phyloP scores from a whole-genome alignment of 2,113 vertebrate genomes.

The Xiphophorus maculatus region DNA sequence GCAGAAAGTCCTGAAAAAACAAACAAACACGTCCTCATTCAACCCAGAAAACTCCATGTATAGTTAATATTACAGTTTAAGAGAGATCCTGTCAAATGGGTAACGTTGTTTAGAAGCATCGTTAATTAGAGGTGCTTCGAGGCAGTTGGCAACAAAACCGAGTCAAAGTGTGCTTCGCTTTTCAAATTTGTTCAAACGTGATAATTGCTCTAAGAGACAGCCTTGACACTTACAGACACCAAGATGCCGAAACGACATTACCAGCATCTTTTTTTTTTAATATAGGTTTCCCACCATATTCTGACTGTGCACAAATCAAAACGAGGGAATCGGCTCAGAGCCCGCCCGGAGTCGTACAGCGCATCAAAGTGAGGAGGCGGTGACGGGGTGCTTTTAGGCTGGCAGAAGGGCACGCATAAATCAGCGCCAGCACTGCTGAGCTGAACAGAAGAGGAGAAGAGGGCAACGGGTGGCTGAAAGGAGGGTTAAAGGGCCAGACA shows the following conservation, averaged over 20 bases:
- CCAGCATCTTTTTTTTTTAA: conserved; percentile 27
- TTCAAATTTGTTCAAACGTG: not conserved
- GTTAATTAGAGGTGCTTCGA: not conserved
- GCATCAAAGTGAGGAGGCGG: conserved; percentile 37
- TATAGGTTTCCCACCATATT: conserved; percentile 37
- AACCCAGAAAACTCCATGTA: not conserved
- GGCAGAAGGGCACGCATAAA: conserved; percentile 42
- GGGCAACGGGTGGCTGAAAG: conserved; percentile 13
- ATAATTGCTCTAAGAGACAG: not conserved
- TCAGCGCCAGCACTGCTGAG: conserved; percentile 26
- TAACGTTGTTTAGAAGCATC: not conserved
- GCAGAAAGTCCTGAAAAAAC: no score
- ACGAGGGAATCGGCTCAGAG: conserved; percentile 26
- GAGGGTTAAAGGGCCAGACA: conserved; percentile 14
- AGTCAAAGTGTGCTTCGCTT: not conserved
- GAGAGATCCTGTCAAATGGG: not conserved
- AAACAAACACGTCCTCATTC: no score
- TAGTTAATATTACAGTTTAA: not conserved
- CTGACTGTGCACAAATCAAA: conserved; percentile 51
- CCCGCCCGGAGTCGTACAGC: conserved; percentile 27
- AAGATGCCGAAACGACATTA: conserved; percentile 16
- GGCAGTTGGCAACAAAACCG: not conserved
- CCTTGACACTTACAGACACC: not conserved
- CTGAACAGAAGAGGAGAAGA: conserved; percentile 26
- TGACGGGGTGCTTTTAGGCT: conserved; percentile 46